phyloP scores from a whole-genome alignment of 2,888 invertebrate genomes.

The Callyntrura sp. region DNA sequence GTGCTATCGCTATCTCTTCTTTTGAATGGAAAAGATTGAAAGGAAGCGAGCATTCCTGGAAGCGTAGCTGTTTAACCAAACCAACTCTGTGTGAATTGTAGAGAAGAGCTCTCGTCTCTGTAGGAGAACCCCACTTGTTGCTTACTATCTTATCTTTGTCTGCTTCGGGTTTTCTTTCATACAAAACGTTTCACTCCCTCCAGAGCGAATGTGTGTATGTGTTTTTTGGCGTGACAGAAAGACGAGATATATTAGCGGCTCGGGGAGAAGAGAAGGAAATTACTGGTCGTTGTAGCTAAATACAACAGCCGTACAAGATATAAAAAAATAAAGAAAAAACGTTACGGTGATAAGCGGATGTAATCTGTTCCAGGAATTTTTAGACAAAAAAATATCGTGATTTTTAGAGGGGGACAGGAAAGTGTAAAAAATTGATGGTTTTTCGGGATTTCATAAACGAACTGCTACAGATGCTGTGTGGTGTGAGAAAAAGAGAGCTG shows the following conservation, averaged over 20 bases:
- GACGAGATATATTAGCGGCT: neutral
- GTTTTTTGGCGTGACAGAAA: too few relatives aligned
- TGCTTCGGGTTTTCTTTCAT: neutral
- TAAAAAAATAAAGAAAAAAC: neutral
- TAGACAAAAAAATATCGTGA: neutral
- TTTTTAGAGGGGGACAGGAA: neutral
- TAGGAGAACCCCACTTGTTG: constrained; percentile 58
- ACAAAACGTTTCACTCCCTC: constrained; percentile 5
- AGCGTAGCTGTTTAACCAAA: too few relatives aligned
- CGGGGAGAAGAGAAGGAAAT: constrained; percentile 3
- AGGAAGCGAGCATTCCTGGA: constrained; percentile 19
- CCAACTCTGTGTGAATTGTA: neutral
- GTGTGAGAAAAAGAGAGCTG: neutral
- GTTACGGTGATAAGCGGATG: constrained; percentile 7
- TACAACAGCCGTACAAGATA: neutral
- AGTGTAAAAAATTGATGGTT: constrained; percentile 1
- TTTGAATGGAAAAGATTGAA: constrained; percentile 2
- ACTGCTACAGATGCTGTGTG: neutral
- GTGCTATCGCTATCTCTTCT: constrained; percentile 15
- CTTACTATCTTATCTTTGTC: constrained; percentile 23
- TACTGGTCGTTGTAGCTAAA: neutral
- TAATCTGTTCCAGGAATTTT: constrained; percentile 24
- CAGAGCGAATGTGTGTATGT: neutral
- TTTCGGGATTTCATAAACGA: neutral
- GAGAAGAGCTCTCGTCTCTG: neutral